Evolutionary conservation across 2,888 invertebrate species (phyloP).

Genomic region (Harpalus rubripes): DNA sequence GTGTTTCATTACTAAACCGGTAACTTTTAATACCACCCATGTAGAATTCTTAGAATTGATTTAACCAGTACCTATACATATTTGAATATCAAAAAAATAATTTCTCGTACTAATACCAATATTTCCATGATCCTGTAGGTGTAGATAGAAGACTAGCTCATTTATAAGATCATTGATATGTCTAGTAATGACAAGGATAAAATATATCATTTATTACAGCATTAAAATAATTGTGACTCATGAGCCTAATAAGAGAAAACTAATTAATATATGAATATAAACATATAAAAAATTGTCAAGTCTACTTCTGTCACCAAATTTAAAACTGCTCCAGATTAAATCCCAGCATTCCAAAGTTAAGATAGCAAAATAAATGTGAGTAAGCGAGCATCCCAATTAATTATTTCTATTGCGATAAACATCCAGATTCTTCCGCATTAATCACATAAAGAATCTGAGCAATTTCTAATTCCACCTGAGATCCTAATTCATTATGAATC

Average conservation of each 20-base stretch:
- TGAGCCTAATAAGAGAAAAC: background rate
- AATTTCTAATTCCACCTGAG: conserved; percentile 6
- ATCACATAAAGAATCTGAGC: conserved; percentile 22
- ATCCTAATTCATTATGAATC: conserved; percentile 28
- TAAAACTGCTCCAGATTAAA: conserved; percentile 15
- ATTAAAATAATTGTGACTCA: background rate
- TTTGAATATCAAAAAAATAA: too few species aligned
- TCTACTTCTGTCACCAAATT: background rate
- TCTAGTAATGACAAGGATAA: background rate
- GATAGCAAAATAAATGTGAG: conserved; percentile 30
- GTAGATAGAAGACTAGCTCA: background rate
- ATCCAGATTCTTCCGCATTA: conserved; percentile 16
- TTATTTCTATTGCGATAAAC: conserved; percentile 30
- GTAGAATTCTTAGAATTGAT: too few species aligned
- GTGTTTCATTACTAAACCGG: too few species aligned
- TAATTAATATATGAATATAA: background rate
- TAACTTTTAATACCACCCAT: too few species aligned
- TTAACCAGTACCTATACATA: too few species aligned
- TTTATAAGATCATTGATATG: background rate
- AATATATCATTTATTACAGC: background rate
- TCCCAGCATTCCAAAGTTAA: background rate
- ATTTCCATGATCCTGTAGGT: too few species aligned
- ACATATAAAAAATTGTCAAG: background rate
- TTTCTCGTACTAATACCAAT: too few species aligned
- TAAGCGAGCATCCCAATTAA: conserved; percentile 13